Conservation (phyloP, 53 echinoderm and acorn worm genomes). For the Glandiceps talaboti region DNA sequence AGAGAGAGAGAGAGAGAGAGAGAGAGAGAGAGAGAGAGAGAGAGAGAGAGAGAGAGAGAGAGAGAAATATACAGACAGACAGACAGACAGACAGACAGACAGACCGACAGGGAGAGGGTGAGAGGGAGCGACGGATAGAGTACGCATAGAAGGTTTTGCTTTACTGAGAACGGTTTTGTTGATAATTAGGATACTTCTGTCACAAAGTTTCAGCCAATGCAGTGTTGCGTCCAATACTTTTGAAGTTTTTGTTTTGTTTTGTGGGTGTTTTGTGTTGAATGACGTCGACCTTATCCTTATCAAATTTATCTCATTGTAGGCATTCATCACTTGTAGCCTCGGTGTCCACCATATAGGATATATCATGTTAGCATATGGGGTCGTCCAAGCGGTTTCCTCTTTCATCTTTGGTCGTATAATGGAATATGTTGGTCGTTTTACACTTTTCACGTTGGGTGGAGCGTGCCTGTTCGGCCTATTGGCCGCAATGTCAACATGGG, state of each 20-base stretch:
- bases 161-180: too few relatives aligned
- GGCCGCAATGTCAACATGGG: constrained; percentile 23
- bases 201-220: too few relatives aligned
- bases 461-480: constrained; percentile 7
- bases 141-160: too few relatives aligned
- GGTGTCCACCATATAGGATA: not conserved
- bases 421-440: not conserved
- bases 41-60: too few relatives aligned
- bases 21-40: too few relatives aligned
- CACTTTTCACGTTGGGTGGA: not conserved
- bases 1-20: too few relatives aligned
- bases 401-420: not conserved
- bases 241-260: not conserved
- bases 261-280: not conserved
- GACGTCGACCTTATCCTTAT: not conserved
- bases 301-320: not conserved
- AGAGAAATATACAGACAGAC: too few relatives aligned
- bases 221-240: too few relatives aligned
- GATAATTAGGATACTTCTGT: too few relatives aligned
- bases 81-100: too few relatives aligned
- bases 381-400: not conserved
- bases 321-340: not conserved
- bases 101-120: too few relatives aligned
- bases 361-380: not conserved
- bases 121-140: too few relatives aligned